phyloP scores from a whole-genome alignment of 2,888 invertebrate genomes.

The Spilosoma lubricipeda region DNA sequence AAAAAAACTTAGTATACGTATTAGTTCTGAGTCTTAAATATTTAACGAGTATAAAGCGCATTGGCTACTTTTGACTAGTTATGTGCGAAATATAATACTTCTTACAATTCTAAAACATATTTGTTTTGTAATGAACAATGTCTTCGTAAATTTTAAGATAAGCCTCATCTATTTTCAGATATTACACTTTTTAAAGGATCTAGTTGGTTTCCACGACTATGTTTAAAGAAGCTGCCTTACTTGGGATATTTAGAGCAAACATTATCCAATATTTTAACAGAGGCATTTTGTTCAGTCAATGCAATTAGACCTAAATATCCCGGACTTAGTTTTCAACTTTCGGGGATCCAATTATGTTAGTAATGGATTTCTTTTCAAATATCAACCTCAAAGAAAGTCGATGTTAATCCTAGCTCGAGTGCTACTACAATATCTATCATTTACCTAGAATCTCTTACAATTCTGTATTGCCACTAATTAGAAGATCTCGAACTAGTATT shows the following conservation, averaged over 20 bases:
- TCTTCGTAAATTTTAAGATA: constrained; percentile 81
- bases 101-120: constrained; percentile 82
- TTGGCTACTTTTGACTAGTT: neutral
- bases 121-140: constrained; percentile 85
- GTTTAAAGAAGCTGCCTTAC: constrained; percentile 82
- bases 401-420: too few relatives aligned
- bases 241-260: constrained; percentile 88
- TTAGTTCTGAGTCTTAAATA: too few relatives aligned
- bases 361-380: neutral
- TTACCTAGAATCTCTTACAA: neutral
- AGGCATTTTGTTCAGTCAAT: constrained; percentile 83
- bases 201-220: constrained; percentile 71
- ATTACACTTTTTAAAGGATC: constrained; percentile 75
- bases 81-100: neutral
- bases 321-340: constrained; percentile 80
- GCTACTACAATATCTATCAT: too few relatives aligned
- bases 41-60: too few relatives aligned
- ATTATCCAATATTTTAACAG: constrained; percentile 82
- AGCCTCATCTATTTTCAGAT: constrained; percentile 81
- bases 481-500: neutral
- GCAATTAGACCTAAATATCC: constrained; percentile 87
- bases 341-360: constrained; percentile 72
- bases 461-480: neutral
- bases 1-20: too few relatives aligned
- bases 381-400: too few relatives aligned